Percentiles rank a stretch among this genome's conserved stretches.
These are phyloP conservation scores for Gambusia affinis DNA, from an alignment of 2,113 vertebrate genomes.

Conservation along the genomic window DNA sequence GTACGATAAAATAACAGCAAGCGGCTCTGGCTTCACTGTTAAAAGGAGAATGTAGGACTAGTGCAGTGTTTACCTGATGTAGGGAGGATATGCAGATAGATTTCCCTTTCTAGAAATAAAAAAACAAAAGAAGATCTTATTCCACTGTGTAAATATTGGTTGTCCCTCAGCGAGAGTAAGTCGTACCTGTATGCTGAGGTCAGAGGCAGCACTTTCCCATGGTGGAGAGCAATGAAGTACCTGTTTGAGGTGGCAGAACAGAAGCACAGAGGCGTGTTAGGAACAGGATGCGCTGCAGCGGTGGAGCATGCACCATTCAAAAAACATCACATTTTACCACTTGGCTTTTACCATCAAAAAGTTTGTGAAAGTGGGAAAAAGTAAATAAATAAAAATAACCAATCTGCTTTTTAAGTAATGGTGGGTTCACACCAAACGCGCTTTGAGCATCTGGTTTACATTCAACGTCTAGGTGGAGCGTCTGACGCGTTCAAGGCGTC, in stretches of 20 bases:
- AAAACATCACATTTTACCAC: too few species aligned
- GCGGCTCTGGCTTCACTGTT: neutral
- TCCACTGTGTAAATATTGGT: neutral
- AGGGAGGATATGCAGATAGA: conserved; percentile 80
- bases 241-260: conserved; percentile 61
- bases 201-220: conserved; percentile 84
- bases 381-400: too few species aligned
- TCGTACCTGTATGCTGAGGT: conserved; percentile 83
- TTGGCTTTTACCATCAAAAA: too few species aligned
- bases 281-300: too few species aligned
- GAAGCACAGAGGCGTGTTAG: too few species aligned
- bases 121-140: neutral
- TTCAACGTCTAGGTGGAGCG: too few species aligned
- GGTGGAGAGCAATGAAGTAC: conserved; percentile 87
- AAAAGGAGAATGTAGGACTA: neutral
- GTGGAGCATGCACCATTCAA: too few species aligned
- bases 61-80: conserved; percentile 83
- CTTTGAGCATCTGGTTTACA: too few species aligned
- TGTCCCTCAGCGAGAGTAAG: neutral
- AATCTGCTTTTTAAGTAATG: too few species aligned
- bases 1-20: neutral
- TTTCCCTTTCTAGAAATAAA: conserved; percentile 70
- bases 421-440: too few species aligned
- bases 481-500: too few species aligned
- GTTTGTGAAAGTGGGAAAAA: too few species aligned